Conservation (phyloP, 23 tunicate genomes). For the Ascidia mentula region DNA sequence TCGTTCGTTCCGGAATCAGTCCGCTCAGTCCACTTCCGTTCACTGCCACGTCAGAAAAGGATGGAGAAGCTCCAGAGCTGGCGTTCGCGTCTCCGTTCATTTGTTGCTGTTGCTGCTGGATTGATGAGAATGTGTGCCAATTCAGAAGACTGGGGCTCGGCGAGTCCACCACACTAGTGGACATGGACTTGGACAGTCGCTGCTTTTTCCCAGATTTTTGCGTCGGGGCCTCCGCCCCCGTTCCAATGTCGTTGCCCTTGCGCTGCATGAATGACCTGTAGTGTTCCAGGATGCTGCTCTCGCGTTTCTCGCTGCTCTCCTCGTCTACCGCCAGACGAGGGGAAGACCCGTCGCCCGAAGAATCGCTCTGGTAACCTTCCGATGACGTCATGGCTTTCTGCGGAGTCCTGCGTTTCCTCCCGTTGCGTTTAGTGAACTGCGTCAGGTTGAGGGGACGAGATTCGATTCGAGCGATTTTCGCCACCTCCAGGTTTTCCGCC, state of each 20-base stretch:
- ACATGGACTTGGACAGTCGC: conserved; percentile 30
- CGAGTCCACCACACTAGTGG: conserved; percentile 17
- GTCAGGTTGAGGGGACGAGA: conserved; percentile 61
- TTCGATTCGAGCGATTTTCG: conserved; percentile 18
- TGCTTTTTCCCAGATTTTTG: conserved; percentile 23
- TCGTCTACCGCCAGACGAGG: not conserved
- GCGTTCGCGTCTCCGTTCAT: conserved; percentile 14
- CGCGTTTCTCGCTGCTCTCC: conserved; percentile 19
- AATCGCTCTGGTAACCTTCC: not conserved
- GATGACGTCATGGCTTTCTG: conserved; percentile 20
- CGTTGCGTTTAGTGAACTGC: conserved; percentile 49
- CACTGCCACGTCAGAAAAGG: conserved; percentile 25
- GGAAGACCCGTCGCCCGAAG: not conserved
- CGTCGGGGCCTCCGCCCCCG: not conserved
- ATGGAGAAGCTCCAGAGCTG: conserved; percentile 5
- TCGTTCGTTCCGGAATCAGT: conserved; percentile 88
- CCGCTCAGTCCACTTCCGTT: conserved; percentile 56
- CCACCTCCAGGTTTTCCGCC: conserved; percentile 15
- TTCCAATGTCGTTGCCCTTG: conserved; percentile 30
- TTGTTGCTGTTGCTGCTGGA: conserved; percentile 12
- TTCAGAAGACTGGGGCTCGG: conserved; percentile 1
- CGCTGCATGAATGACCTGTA: conserved; percentile 77
- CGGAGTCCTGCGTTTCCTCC: conserved; percentile 44
- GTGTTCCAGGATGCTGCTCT: conserved; percentile 69
- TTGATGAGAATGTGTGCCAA: conserved; percentile 3